A percentile compares a stretch with the other conserved stretches of the same genome.
phyloP scores from a whole-genome alignment of 2,797 vertebrate genomes.

The Calcarius lapponicus region DNA sequence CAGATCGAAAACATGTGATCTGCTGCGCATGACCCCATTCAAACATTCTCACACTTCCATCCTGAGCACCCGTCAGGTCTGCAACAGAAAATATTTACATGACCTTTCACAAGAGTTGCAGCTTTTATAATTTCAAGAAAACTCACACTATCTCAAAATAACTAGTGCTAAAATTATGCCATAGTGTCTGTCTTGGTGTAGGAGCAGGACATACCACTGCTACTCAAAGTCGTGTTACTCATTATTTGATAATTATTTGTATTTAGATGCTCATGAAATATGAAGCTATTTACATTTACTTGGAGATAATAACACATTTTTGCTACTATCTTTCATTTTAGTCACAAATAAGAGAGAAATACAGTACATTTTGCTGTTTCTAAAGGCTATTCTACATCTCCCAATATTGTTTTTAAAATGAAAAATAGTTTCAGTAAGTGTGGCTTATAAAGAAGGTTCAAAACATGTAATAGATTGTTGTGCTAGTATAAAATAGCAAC shows the following conservation, averaged over 20 bases:
- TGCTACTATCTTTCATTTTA: background rate
- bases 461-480: background rate
- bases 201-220: background rate
- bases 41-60: constrained; percentile 98
- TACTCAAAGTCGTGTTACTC: accelerated
- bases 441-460: background rate
- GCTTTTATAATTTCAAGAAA: background rate
- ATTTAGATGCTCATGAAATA: background rate
- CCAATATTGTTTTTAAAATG: background rate
- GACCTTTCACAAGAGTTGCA: background rate
- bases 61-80: constrained; percentile 98
- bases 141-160: background rate
- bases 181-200: background rate
- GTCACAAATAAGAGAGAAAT: background rate
- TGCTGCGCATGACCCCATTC: constrained; percentile 99
- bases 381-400: background rate
- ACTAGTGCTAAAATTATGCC: background rate
- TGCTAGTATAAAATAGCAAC: background rate
- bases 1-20: constrained; percentile 93
- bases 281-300: background rate
- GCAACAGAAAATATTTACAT: constrained; percentile 14
- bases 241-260: background rate
- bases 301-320: background rate
- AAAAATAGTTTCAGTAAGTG: background rate
- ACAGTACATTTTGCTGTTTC: background rate